These are phyloP conservation scores for Rhinella marina DNA, from an alignment of 2,797 vertebrate species.

Conservation along the genomic window DNA sequence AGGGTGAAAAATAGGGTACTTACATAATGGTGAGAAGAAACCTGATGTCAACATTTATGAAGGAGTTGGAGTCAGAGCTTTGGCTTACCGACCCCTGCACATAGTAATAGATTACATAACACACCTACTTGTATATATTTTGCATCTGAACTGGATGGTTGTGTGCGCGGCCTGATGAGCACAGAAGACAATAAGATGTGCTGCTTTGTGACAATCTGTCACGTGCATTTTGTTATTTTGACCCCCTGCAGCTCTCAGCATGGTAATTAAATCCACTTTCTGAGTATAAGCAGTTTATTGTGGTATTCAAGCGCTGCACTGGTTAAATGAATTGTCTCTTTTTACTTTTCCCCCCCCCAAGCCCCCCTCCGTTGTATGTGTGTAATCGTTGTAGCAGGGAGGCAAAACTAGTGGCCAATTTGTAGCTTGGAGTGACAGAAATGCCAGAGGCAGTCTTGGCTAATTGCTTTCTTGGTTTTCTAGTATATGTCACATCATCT, in stretches of 20 bases:
- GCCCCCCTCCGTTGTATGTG: neutral
- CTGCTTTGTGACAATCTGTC: constrained; percentile 37
- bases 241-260: constrained; percentile 20
- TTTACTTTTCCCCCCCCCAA: neutral
- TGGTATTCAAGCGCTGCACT: constrained; percentile 29
- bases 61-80: too few species aligned
- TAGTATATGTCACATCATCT: constrained; percentile 46
- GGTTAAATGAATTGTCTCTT: constrained; percentile 41
- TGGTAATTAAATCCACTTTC: constrained; percentile 38
- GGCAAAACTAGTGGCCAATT: constrained; percentile 32
- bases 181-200: constrained; percentile 33
- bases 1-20: too few species aligned
- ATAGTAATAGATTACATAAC: neutral
- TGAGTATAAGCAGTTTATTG: neutral
- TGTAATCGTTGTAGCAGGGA: constrained; percentile 37
- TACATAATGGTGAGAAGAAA: too few species aligned
- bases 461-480: constrained; percentile 50
- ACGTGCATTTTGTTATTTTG: constrained; percentile 47
- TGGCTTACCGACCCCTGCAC: too few species aligned
- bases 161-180: constrained; percentile 9
- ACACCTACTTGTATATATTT: neutral
- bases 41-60: too few species aligned
- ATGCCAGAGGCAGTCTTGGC: constrained; percentile 26
- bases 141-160: neutral
- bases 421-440: constrained; percentile 36